A percentile compares a stretch with the other conserved stretches of the same genome.
phyloP scores from a whole-genome alignment of 1,140 invertebrate genomes.

The Cyrtorhinus lividipennis region DNA sequence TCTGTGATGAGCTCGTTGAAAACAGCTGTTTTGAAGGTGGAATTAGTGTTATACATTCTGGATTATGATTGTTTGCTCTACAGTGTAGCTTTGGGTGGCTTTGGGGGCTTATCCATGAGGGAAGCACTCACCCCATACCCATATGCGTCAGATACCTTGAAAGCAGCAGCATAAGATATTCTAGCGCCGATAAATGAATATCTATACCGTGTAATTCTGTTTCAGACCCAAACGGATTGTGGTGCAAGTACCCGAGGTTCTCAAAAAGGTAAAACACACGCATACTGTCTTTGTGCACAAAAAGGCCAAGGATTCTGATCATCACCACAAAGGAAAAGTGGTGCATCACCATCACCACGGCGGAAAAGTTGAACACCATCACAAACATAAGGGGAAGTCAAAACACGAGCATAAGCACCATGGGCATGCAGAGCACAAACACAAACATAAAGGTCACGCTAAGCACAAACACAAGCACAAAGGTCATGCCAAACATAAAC shows the following conservation, averaged over 20 bases:
- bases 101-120: not conserved
- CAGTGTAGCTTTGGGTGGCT: not conserved
- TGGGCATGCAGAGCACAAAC: slow-evolving; percentile 3
- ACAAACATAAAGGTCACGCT: not conserved
- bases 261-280: slow-evolving; percentile 15
- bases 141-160: too few species aligned
- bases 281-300: slow-evolving; percentile 15
- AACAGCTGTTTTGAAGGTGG: too few species aligned
- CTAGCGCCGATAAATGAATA: too few species aligned
- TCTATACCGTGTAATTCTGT: not conserved
- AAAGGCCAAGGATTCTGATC: not conserved
- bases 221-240: slow-evolving; percentile 11
- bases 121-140: not conserved
- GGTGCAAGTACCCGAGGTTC: slow-evolving; percentile 8
- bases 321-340: not conserved
- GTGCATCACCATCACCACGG: not conserved
- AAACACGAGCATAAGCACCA: slow-evolving; percentile 8
- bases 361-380: not conserved
- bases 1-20: too few species aligned
- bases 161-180: too few species aligned
- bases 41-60: not conserved
- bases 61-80: not conserved
- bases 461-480: slow-evolving; percentile 7
- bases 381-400: slow-evolving; percentile 1
- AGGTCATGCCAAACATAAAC: not conserved